These are phyloP conservation scores for Philopedon plagiatum DNA, from an alignment of 2,888 invertebrate genomes.

Conservation along the genomic window DNA sequence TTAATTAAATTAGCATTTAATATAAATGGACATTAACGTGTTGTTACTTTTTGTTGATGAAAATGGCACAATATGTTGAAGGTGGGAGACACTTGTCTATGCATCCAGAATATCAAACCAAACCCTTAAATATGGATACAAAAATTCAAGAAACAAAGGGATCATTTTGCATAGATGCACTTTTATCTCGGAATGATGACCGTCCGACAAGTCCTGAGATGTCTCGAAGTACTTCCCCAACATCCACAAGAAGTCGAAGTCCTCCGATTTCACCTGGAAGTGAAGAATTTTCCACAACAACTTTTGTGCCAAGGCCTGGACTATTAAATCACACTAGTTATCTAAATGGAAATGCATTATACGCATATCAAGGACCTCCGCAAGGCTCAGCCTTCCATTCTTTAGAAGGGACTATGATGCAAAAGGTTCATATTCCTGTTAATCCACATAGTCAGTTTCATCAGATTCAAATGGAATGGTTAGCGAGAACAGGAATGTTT, in stretches of 20 bases:
- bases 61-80: conserved; percentile 63
- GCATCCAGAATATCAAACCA: conserved; percentile 57
- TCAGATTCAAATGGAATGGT: conserved; percentile 90
- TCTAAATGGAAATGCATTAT: conserved; percentile 62
- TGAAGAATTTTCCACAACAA: conserved; percentile 75
- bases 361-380: conserved; percentile 69
- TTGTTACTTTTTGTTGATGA: not conserved
- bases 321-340: conserved; percentile 69
- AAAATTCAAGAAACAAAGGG: conserved; percentile 69
- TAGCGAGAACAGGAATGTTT: conserved; percentile 91
- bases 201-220: conserved; percentile 62
- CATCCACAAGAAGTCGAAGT: conserved; percentile 78
- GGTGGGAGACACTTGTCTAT: conserved; percentile 57
- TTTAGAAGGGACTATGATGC: conserved; percentile 70
- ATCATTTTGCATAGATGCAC: conserved; percentile 92
- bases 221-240: conserved; percentile 66
- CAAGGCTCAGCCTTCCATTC: conserved; percentile 73
- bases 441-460: conserved; percentile 75
- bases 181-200: conserved; percentile 74
- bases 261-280: conserved; percentile 90
- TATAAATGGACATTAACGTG: not conserved
- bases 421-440: conserved; percentile 69
- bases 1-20: not conserved
- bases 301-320: conserved; percentile 75
- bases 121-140: conserved; percentile 64